A percentile compares a stretch with the other conserved stretches of the same genome.
These are phyloP conservation scores for Papilio glaucus DNA, from an alignment of 1,140 invertebrate species.

Conservation along the genomic window DNA sequence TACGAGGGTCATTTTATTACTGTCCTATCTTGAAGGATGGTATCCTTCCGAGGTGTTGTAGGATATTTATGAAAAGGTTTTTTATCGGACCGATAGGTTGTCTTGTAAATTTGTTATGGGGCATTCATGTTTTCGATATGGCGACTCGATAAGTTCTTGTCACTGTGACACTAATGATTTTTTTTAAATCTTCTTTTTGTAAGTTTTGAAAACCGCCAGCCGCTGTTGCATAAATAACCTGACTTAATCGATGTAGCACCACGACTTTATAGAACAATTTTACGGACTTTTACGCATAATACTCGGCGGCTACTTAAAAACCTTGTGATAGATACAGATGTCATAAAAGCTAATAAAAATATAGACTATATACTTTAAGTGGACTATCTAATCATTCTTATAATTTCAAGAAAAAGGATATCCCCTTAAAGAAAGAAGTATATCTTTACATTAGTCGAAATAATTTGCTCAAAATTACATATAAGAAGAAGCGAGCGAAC, in stretches of 20 bases:
- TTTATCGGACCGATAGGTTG: slow-evolving; percentile 47
- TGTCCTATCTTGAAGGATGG: slow-evolving; percentile 57
- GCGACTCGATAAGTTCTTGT: slow-evolving; percentile 40
- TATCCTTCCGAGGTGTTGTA: slow-evolving; percentile 49
- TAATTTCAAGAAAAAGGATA: not conserved
- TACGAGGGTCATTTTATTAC: slow-evolving; percentile 69
- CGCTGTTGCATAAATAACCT: not conserved
- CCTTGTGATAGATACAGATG: no score
- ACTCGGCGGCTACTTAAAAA: no score
- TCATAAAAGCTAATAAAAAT: no score
- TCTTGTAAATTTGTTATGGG: slow-evolving; percentile 49
- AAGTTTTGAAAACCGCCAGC: not conserved
- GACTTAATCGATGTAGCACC: not conserved
- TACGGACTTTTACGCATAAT: no score
- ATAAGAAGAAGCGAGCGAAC: no score
- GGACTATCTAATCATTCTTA: not conserved
- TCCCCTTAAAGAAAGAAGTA: not conserved
- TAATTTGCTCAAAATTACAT: not conserved
- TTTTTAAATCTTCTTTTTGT: not conserved
- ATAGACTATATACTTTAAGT: no score
- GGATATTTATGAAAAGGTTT: slow-evolving; percentile 62
- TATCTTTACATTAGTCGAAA: not conserved
- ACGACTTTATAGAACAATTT: not conserved
- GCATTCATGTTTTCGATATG: slow-evolving; percentile 41
- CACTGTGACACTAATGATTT: slow-evolving; percentile 1